phyloP scores from a whole-genome alignment of 1,140 invertebrate species.

The Drosophila elegans region DNA sequence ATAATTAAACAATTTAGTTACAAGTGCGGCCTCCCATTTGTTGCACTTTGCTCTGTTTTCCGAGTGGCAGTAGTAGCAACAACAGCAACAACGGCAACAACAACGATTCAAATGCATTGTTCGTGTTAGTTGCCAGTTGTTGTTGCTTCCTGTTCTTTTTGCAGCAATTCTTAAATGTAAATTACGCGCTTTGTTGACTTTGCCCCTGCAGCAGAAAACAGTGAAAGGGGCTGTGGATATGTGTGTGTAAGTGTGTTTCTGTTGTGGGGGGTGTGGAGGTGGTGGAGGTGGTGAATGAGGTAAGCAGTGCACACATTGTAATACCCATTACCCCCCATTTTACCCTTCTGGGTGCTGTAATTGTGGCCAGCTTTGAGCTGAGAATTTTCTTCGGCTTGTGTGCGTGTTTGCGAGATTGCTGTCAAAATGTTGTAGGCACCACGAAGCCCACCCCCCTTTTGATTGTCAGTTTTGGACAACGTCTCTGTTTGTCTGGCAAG shows the following conservation, averaged over 20 bases:
- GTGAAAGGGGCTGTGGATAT: not conserved
- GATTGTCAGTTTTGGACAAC: conserved; percentile 58
- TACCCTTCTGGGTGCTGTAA: conserved; percentile 11
- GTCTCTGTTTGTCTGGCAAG: conserved; percentile 54
- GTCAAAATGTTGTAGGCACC: conserved; percentile 43
- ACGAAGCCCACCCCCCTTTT: not conserved
- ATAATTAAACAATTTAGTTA: conserved; percentile 79
- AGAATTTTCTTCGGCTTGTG: not conserved
- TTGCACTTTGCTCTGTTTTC: conserved; percentile 60
- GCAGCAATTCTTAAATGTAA: conserved; percentile 78
- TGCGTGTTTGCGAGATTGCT: conserved; percentile 44
- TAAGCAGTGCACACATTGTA: conserved; percentile 28
- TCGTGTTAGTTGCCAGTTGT: conserved; percentile 53
- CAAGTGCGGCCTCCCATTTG: conserved; percentile 65
- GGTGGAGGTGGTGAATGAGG: conserved; percentile 7
- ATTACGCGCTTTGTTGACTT: conserved; percentile 81
- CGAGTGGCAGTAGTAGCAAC: conserved; percentile 23
- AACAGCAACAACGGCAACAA: conserved; percentile 25
- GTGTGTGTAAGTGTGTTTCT: not conserved
- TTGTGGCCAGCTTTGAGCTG: conserved; percentile 39
- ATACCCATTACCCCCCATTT: not conserved
- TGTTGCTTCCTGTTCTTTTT: conserved; percentile 76
- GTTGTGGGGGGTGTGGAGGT: no score
- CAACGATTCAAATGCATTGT: conserved; percentile 52
- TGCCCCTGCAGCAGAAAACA: conserved; percentile 40